A percentile compares a stretch with the other conserved stretches of the same genome.
Conservation (phyloP, 1,140 invertebrate genomes). For the Teleopsis dalmanni region DNA sequence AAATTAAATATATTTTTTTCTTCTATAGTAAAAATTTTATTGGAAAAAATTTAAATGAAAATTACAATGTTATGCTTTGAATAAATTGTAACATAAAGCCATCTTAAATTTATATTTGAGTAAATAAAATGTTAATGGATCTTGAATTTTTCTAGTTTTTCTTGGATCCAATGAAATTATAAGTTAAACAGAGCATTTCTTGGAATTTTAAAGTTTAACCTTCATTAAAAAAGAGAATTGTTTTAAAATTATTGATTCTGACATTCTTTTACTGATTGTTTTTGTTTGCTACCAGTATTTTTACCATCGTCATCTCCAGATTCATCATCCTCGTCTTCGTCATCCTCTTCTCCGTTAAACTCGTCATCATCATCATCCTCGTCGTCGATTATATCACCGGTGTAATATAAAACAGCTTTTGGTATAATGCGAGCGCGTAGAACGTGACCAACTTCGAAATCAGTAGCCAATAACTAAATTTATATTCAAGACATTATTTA, state of each 20-base stretch:
- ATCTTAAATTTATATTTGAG: too few species aligned
- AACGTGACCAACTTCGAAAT: constrained; percentile 98
- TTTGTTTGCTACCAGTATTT: constrained; percentile 24
- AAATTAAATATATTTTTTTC: too few species aligned
- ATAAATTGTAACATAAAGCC: too few species aligned
- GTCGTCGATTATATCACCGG: constrained; percentile 74
- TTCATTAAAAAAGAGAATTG: too few species aligned
- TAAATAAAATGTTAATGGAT: too few species aligned
- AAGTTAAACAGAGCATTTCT: too few species aligned
- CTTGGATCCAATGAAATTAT: too few species aligned
- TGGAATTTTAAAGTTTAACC: too few species aligned
- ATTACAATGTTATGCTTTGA: too few species aligned
- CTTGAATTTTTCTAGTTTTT: too few species aligned
- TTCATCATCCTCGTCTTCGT: constrained; percentile 37
- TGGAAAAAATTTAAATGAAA: too few species aligned
- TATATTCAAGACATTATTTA: not conserved
- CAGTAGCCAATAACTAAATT: constrained; percentile 68
- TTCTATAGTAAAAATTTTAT: too few species aligned
- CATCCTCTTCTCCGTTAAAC: constrained; percentile 35
- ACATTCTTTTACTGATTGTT: constrained; percentile 37
- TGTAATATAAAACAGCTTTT: constrained; percentile 88
- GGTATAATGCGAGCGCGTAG: constrained; percentile 89
- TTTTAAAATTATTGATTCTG: constrained; percentile 34
- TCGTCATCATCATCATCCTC: constrained; percentile 61
- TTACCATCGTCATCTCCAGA: constrained; percentile 40